A percentile compares a stretch with the other conserved stretches of the same genome.
These are phyloP conservation scores for Pissodes strobi DNA, from an alignment of 1,140 invertebrate species.

Conservation along the genomic window DNA sequence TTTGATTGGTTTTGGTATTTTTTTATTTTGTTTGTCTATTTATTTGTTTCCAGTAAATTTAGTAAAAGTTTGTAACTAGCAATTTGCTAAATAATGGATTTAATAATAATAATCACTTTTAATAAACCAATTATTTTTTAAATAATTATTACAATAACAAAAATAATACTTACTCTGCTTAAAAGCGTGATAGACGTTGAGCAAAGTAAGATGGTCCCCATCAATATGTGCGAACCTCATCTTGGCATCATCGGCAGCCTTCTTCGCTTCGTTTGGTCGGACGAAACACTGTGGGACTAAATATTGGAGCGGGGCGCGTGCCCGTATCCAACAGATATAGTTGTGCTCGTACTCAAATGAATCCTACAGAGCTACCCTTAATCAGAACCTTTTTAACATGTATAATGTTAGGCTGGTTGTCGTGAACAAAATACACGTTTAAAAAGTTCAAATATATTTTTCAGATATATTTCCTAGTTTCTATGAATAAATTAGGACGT, in stretches of 20 bases:
- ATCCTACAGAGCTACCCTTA: slow-evolving; percentile 60
- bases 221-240: slow-evolving; percentile 99
- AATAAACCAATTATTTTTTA: too few species aligned
- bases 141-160: too few species aligned
- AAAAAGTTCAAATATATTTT: too few species aligned
- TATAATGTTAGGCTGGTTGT: slow-evolving; percentile 3
- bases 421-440: slow-evolving; percentile 36
- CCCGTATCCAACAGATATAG: slow-evolving; percentile 65
- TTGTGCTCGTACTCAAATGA: slow-evolving; percentile 55
- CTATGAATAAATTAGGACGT: too few species aligned
- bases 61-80: too few species aligned
- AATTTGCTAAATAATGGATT: too few species aligned
- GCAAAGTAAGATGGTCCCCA: slow-evolving; percentile 95
- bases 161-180: slow-evolving; percentile 88
- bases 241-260: slow-evolving; percentile 98
- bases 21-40: too few species aligned
- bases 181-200: slow-evolving; percentile 97
- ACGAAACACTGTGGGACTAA: slow-evolving; percentile 99
- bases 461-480: too few species aligned
- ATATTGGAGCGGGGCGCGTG: slow-evolving; percentile 59
- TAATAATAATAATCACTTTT: too few species aligned
- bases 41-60: too few species aligned
- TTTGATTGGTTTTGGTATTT: too few species aligned
- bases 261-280: slow-evolving; percentile 97
- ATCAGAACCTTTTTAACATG: slow-evolving; percentile 45